Evolutionary conservation across 2,797 vertebrate species (phyloP).

Genomic region (Podarcis lilfordi): DNA sequence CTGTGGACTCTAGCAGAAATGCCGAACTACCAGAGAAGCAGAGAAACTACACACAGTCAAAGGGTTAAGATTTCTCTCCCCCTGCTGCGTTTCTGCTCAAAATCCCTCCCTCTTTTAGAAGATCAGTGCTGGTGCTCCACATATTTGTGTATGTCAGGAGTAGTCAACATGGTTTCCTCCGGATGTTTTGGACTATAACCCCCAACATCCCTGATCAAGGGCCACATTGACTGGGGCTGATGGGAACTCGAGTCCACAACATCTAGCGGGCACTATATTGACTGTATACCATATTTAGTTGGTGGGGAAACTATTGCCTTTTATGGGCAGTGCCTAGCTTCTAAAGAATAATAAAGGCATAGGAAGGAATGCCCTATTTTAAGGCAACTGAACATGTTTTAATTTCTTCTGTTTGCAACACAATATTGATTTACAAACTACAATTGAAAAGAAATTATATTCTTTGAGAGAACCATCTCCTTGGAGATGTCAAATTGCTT

Average conservation of each 20-base stretch:
- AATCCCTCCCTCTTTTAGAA: background rate
- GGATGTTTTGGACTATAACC: no score
- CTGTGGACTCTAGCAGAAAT: background rate
- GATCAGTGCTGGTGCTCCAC: background rate
- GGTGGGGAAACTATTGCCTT: background rate
- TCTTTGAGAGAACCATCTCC: slow-evolving; percentile 46
- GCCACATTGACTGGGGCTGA: no score
- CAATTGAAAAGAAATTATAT: background rate
- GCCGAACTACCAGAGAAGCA: background rate
- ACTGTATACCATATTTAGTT: no score
- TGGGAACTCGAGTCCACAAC: no score
- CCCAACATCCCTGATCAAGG: no score
- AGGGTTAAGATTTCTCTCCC: background rate
- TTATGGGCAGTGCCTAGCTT: background rate
- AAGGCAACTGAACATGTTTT: slow-evolving; percentile 29
- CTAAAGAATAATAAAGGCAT: background rate
- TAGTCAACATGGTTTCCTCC: no score
- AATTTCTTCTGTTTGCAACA: slow-evolving; percentile 28
- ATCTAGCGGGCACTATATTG: no score
- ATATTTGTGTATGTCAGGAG: background rate
- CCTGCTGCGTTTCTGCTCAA: background rate
- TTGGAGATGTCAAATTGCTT: slow-evolving; percentile 37
- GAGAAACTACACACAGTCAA: background rate
- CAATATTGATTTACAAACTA: slow-evolving; percentile 33
- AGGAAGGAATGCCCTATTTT: background rate